Base-by-base conservation (phyloP, 1,140 invertebrate genomes). In the Panagrolaimus sp. region DNA sequence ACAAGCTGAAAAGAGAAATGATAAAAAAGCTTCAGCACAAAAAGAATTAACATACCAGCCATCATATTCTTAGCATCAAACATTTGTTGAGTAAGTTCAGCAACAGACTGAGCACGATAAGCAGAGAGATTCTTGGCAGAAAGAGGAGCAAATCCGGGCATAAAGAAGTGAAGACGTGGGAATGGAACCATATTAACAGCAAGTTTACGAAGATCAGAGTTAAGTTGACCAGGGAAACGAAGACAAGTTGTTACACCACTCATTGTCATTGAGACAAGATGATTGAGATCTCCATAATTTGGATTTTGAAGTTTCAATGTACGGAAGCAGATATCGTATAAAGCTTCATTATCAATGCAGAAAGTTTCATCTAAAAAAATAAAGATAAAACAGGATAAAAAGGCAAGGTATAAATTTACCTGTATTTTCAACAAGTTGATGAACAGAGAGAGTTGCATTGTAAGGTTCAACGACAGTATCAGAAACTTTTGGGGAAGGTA, bases 151-250 rank as follows among this genome's bases (percentile, higher is more conserved):
- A 96, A 96, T 14, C 93, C 93, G 44, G 93, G 93, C 89, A 94
- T 94, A 84, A 94, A 96, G 88, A 96, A 96, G 84, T 96, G 93
- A 8, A 96, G 88, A 81, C 94, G 89, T 24, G 94, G 94, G 81
- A 88, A 96, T 65, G 93, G 94, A 45, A 96, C 93, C 93, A 96
- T 96, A 85, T 96, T 96, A 17, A 96, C 94, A 38, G 94, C 94
- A 73, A 96, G 77, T 87, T 96, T 96, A 66, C 94, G 87, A 48
- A 96, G 86, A 87, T 96, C 94, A 62, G 94, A 92, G 73, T 89
- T 88, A 69, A 88, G 72, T 74, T 88, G 87, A 62, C 87, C 87
- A 28, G 87, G 87, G 75, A 88, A 88, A 47, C 88, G 83, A 55
- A 87, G 83, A 78, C 87, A 87, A 43, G 88, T 89, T 83, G 91